These are phyloP conservation scores for Smittia aterrima DNA, from an alignment of 2,888 invertebrate genomes.

Conservation along the genomic window DNA sequence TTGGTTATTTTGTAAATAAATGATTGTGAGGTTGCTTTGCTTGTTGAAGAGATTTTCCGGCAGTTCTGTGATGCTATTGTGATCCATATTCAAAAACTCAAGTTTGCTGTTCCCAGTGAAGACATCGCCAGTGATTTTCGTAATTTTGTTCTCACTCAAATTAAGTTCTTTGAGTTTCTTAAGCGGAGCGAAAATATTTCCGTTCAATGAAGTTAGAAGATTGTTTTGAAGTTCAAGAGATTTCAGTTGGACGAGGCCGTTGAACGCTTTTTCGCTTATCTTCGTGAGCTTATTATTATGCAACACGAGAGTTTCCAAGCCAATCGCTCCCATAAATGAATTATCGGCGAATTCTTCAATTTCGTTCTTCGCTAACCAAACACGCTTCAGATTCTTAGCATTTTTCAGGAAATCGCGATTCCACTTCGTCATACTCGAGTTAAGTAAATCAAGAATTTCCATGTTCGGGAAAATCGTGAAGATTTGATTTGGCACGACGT, in stretches of 20 bases:
- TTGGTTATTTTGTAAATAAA: background rate
- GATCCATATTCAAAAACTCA: background rate
- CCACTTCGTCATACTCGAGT: background rate
- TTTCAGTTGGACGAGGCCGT: background rate
- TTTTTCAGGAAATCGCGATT: background rate
- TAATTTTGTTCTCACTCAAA: background rate
- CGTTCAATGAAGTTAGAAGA: background rate
- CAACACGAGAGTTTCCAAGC: background rate
- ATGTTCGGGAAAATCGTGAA: background rate
- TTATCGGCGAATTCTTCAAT: background rate
- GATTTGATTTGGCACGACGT: slow-evolving; percentile 16
- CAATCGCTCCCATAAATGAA: slow-evolving; percentile 1
- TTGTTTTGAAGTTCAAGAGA: slow-evolving; percentile 4
- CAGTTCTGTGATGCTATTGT: background rate
- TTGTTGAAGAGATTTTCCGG: background rate
- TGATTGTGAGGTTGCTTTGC: background rate
- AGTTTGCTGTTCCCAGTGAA: background rate
- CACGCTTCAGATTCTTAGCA: background rate
- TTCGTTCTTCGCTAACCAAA: slow-evolving; percentile 2
- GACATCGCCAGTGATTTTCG: background rate
- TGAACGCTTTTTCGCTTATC: slow-evolving; percentile 10
- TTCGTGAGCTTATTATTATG: background rate
- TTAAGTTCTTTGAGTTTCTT: background rate
- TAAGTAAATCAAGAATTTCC: background rate
- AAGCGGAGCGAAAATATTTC: background rate